A percentile compares a stretch with the other conserved stretches of the same genome.
phyloP scores from a whole-genome alignment of 92 coral and sea anemone species.

The Isaurus tuberculatus region DNA sequence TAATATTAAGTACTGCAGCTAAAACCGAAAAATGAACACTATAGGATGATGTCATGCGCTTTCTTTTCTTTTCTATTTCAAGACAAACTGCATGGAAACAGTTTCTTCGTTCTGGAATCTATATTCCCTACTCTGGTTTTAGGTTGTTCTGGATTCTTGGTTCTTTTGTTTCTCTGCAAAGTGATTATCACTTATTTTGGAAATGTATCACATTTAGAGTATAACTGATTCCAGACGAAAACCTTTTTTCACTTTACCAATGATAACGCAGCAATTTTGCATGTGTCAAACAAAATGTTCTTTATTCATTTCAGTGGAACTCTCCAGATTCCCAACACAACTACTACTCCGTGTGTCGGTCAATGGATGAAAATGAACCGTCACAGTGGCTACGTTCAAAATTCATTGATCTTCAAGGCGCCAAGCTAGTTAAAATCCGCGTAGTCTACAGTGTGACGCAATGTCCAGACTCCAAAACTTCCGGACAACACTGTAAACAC shows the following conservation, averaged over 20 bases:
- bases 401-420: conserved; percentile 63
- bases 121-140: too few species aligned
- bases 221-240: not conserved
- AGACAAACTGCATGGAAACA: too few species aligned
- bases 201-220: too few species aligned
- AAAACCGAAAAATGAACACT: too few species aligned
- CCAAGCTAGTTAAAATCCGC: conserved; percentile 60
- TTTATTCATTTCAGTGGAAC: conserved; percentile 48
- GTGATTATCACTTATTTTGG: too few species aligned
- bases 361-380: conserved; percentile 23
- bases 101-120: too few species aligned
- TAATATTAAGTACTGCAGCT: too few species aligned
- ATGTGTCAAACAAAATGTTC: not conserved
- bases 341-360: conserved; percentile 53
- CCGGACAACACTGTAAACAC: conserved; percentile 50
- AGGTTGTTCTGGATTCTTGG: too few species aligned
- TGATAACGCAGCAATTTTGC: not conserved
- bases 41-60: too few species aligned
- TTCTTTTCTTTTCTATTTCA: too few species aligned
- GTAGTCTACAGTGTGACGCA: conserved; percentile 48
- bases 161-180: too few species aligned
- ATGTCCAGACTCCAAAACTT: conserved; percentile 47
- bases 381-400: conserved; percentile 70
- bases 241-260: not conserved
- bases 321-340: not conserved